phyloP scores from a whole-genome alignment of 2,888 invertebrate species.

The Tenthredo mesomela region DNA sequence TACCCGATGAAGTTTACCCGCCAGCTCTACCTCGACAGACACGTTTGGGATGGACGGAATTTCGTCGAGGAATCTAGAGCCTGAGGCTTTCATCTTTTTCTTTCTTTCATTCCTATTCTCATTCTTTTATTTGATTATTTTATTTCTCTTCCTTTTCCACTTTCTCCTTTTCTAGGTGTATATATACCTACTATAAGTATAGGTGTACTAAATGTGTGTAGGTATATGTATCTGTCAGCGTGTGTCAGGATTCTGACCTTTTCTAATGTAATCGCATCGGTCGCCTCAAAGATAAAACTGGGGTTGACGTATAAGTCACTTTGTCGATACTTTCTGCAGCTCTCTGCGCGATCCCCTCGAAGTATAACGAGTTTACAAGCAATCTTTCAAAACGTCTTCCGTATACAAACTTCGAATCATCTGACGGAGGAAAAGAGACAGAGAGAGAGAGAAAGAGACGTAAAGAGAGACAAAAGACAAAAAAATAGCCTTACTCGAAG shows the following conservation, averaged over 20 bases:
- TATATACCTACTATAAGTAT: background rate
- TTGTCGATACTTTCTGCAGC: slow-evolving; percentile 68
- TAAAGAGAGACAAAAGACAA: too few species aligned
- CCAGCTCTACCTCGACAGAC: background rate
- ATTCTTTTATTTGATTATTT: background rate
- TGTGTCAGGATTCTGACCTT: slow-evolving; percentile 28
- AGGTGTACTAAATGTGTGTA: background rate
- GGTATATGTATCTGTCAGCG: background rate
- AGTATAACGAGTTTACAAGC: slow-evolving; percentile 67
- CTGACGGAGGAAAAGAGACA: background rate
- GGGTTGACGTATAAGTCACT: slow-evolving; percentile 61
- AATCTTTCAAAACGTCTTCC: slow-evolving; percentile 64
- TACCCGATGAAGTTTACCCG: slow-evolving; percentile 60
- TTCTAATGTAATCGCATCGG: slow-evolving; percentile 62
- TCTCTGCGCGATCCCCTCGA: slow-evolving; percentile 55
- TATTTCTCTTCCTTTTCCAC: background rate
- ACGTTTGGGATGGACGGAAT: slow-evolving; percentile 1
- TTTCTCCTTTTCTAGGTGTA: background rate
- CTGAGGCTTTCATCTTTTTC: background rate
- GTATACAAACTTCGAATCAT: background rate
- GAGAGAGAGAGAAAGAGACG: too few species aligned
- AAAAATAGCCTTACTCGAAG: too few species aligned
- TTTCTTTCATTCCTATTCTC: background rate
- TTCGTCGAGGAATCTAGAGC: slow-evolving; percentile 17
- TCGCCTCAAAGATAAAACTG: slow-evolving; percentile 49